Evolutionary conservation across 1,140 invertebrate genomes (phyloP).

Genomic region (Hyles vespertilio): DNA sequence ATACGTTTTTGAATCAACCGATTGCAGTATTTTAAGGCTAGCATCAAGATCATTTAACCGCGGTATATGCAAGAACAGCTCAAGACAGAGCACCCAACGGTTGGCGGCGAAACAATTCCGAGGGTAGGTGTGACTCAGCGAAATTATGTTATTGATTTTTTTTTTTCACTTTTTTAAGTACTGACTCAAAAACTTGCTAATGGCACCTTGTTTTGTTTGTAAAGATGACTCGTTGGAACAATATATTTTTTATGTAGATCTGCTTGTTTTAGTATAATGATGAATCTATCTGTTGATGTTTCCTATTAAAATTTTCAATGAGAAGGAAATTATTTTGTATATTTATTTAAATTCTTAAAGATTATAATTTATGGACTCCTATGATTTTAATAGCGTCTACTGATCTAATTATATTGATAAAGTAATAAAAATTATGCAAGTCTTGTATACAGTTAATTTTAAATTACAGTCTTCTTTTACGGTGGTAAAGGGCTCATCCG

Average conservation of each 20-base stretch:
- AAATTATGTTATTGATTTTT: conserved; percentile 47
- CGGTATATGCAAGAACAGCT: conserved; percentile 19
- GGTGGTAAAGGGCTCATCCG: no score
- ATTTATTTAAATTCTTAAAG: no score
- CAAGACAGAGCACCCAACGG: conserved; percentile 32
- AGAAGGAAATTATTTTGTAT: no score
- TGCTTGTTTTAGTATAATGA: no score
- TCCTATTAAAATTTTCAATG: no score
- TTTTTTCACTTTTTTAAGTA: conserved; percentile 38
- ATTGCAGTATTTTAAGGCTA: conserved; percentile 1
- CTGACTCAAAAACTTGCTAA: conserved; percentile 62
- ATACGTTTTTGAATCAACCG: no score
- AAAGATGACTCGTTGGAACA: conserved; percentile 43
- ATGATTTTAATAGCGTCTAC: no score
- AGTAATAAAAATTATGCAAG: no score
- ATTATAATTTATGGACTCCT: no score
- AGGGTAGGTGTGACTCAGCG: conserved; percentile 57
- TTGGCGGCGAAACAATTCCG: conserved; percentile 40
- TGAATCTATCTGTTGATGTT: conserved; percentile 2
- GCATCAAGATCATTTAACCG: conserved; percentile 23
- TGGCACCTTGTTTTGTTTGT: conserved; percentile 58
- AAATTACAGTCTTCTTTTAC: no score
- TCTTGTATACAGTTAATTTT: no score
- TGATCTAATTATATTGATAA: no score
- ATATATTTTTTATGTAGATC: conserved; percentile 2